Conservation (phyloP, 2,888 invertebrate species). For the Alloscopus bannaensis region DNA sequence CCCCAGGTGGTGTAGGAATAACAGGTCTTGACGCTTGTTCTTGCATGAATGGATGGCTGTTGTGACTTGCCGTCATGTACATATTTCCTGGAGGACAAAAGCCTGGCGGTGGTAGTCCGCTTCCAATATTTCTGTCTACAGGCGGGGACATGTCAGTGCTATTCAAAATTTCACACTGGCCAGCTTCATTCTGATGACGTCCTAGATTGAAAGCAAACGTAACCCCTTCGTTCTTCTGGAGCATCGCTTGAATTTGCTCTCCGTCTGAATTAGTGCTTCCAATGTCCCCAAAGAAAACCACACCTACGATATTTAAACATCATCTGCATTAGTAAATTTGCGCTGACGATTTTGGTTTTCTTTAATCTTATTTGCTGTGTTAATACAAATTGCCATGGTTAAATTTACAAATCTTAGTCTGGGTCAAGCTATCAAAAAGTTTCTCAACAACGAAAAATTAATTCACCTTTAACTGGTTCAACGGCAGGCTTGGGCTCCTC, state of each 20-base stretch:
- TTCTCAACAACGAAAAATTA: too few species aligned
- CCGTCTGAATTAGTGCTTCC: constrained; percentile 54
- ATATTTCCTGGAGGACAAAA: constrained; percentile 43
- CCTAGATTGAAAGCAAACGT: constrained; percentile 55
- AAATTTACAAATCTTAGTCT: too few species aligned
- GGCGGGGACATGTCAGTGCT: background rate
- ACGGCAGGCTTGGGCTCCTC: background rate
- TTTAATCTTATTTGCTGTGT: too few species aligned
- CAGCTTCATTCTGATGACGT: constrained; percentile 14
- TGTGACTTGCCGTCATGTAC: constrained; percentile 25
- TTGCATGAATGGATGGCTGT: constrained; percentile 27
- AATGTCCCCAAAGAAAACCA: constrained; percentile 62
- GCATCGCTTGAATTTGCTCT: constrained; percentile 60
- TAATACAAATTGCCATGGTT: too few species aligned
- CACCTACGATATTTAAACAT: constrained; percentile 28
- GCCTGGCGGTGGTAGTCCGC: constrained; percentile 44
- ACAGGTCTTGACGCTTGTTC: constrained; percentile 35
- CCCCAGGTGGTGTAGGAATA: constrained; percentile 36
- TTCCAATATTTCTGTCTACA: background rate
- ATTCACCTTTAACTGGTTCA: constrained; percentile 27
- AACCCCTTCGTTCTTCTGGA: constrained; percentile 61
- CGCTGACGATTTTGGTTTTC: background rate
- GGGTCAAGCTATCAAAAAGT: too few species aligned
- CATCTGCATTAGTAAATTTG: background rate
- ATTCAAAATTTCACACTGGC: background rate